Conservation (phyloP, 2,113 vertebrate species). For the Silurus glanis region DNA sequence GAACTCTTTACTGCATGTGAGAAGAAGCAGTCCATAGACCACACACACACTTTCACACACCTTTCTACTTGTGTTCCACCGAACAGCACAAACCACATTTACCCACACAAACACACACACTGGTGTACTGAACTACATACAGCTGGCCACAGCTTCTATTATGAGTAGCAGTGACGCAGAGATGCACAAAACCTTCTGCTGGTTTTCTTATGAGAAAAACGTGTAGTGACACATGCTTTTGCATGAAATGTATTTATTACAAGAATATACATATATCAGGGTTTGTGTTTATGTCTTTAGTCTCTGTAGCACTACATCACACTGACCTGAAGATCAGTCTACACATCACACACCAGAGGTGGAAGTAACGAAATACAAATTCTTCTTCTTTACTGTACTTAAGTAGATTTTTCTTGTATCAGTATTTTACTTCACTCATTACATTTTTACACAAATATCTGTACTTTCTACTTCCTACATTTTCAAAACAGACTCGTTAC, state of each 20-base stretch:
- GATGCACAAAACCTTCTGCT: background rate
- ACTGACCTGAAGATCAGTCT: background rate
- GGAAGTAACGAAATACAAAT: no score
- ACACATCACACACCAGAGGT: background rate
- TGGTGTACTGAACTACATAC: background rate
- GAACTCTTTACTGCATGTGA: background rate
- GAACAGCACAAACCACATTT: background rate
- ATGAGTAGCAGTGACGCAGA: background rate
- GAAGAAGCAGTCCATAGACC: background rate
- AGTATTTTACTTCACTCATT: no score
- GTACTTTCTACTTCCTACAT: no score
- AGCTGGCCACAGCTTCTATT: constrained; percentile 4
- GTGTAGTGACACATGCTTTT: background rate
- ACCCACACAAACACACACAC: background rate
- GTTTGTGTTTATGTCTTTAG: background rate
- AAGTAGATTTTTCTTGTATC: no score
- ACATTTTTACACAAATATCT: no score
- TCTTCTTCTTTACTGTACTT: no score
- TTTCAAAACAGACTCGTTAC: no score
- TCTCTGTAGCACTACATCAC: background rate
- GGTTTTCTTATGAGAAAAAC: background rate
- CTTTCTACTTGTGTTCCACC: background rate
- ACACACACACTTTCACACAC: constrained; percentile 19
- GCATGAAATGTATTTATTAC: background rate
- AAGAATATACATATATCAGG: no score